phyloP scores from a whole-genome alignment of 2,113 vertebrate species.

The Pluvialis apricaria region DNA sequence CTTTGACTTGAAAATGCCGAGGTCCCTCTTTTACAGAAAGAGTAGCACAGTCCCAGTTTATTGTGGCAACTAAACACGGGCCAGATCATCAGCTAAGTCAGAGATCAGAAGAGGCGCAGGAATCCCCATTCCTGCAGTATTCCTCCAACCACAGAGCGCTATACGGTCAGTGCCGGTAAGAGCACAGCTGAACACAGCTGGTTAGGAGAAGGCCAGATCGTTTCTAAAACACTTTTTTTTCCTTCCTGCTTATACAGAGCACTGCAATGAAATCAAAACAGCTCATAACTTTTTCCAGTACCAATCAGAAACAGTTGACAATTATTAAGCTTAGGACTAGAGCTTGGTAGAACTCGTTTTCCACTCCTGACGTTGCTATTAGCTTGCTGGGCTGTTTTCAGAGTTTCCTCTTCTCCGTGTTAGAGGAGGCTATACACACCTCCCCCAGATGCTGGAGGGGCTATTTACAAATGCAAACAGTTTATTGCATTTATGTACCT shows the following conservation, averaged over 20 bases:
- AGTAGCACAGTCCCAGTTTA: background rate
- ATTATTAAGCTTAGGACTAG: background rate
- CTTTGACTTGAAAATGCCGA: background rate
- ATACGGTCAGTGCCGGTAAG: accelerated
- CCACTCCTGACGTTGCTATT: background rate
- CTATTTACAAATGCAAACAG: background rate
- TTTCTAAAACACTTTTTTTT: background rate
- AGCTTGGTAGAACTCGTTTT: background rate
- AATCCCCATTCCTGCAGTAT: background rate
- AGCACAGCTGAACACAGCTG: background rate
- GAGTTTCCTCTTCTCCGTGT: background rate
- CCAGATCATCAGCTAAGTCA: background rate
- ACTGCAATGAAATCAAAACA: background rate
- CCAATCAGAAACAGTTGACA: background rate
- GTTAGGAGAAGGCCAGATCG: background rate
- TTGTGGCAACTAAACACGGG: background rate
- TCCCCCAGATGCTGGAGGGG: background rate
- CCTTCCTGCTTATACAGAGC: background rate
- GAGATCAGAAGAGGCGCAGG: background rate
- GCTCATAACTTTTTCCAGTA: background rate
- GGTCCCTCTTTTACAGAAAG: background rate
- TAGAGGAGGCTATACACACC: background rate
- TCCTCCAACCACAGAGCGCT: background rate
- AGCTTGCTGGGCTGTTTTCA: background rate
- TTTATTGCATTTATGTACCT: background rate